Conservation (phyloP, 2,113 vertebrate species). For the Nanorana parkeri region DNA sequence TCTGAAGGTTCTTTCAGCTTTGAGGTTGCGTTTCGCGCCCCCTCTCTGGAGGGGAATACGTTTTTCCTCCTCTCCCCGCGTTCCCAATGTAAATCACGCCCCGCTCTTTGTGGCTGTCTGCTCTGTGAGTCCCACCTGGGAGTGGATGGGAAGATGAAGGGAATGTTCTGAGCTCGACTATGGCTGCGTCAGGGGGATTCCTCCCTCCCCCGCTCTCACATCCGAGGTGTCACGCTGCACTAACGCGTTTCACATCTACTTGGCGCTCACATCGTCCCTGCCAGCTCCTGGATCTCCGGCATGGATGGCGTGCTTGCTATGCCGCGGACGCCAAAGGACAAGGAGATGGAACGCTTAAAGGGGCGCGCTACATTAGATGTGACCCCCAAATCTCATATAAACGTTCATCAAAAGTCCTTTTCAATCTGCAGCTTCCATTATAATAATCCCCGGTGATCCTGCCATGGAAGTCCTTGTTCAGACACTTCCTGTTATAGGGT, state of each 20-base stretch:
- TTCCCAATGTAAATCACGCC: conserved; percentile 46
- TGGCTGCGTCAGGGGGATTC: conserved; percentile 18
- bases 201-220: conserved; percentile 1
- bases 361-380: too few species aligned
- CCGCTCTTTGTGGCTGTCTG: conserved; percentile 18
- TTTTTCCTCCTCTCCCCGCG: background rate
- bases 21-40: background rate
- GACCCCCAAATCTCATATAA: too few species aligned
- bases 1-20: conserved; percentile 27
- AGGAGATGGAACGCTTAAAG: too few species aligned
- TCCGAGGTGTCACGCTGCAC: conserved; percentile 28
- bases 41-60: background rate
- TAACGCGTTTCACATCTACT: conserved; percentile 17
- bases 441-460: too few species aligned
- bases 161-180: conserved; percentile 29
- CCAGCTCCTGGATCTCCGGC: background rate
- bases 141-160: conserved; percentile 44
- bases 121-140: conserved; percentile 35
- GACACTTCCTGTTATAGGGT: too few species aligned
- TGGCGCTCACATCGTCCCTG: conserved; percentile 10
- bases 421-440: too few species aligned
- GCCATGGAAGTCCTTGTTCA: too few species aligned
- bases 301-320: background rate
- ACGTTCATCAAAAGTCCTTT: too few species aligned
- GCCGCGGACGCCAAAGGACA: background rate